Evolutionary conservation across 2,888 invertebrate genomes (phyloP).

Genomic region (Drosophila cracens): DNA sequence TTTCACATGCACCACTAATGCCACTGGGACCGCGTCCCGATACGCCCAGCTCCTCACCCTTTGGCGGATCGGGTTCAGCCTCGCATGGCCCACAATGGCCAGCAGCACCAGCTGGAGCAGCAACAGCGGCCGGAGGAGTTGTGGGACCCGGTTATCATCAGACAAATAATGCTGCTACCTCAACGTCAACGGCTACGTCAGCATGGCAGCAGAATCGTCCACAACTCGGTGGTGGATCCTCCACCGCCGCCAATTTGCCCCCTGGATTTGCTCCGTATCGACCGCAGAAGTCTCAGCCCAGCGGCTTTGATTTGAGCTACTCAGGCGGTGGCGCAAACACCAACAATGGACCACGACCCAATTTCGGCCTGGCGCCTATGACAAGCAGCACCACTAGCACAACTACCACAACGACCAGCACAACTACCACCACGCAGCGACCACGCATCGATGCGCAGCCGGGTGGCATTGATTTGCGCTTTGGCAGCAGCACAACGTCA

Average conservation of each 20-base stretch:
- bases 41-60: conserved; percentile 79
- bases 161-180: conserved; percentile 2
- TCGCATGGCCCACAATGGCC: conserved; percentile 72
- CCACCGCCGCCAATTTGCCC: conserved; percentile 64
- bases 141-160: not conserved
- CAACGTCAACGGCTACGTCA: not conserved
- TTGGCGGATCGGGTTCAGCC: conserved; percentile 37
- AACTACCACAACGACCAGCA: conserved; percentile 22
- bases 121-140: not conserved
- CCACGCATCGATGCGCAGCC: conserved; percentile 38
- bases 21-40: conserved; percentile 82
- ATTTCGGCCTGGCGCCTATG: conserved; percentile 70
- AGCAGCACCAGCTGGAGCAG: conserved; percentile 17
- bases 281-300: conserved; percentile 80
- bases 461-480: conserved; percentile 63
- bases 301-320: conserved; percentile 82
- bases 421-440: conserved; percentile 57
- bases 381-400: conserved; percentile 54
- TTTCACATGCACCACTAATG: conserved; percentile 78
- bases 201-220: conserved; percentile 32
- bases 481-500: conserved; percentile 52
- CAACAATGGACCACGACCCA: conserved; percentile 53
- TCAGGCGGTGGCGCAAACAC: conserved; percentile 58
- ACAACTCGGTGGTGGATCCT: conserved; percentile 22
- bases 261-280: conserved; percentile 77